Base-by-base conservation (phyloP, 2,797 vertebrate genomes). In the Glossophaga mutica region DNA sequence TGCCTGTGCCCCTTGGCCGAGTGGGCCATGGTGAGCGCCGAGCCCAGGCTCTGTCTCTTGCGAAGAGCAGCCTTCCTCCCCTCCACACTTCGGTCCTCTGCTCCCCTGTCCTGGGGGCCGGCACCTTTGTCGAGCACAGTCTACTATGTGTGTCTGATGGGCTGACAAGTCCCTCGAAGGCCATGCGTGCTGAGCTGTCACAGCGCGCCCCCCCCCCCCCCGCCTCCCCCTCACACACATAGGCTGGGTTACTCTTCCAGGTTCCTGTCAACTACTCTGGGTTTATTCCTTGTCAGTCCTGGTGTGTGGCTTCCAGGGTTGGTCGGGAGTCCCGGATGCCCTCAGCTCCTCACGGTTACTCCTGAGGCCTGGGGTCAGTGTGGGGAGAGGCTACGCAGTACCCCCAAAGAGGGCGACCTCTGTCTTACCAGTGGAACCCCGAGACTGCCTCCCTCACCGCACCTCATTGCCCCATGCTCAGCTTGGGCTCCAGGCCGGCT, bases 341-440 rank as follows among this genome's bases (percentile, higher is more conserved):
- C 70, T 94, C 52, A 42, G 5, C 14, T 42, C 26, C 21, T 94
- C 62, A 5, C 70, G 37, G 46, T 83, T 24, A 77, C 39, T 94
- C 67, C 32, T 65, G 48, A 84, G 82, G 76, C 59, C 48, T 90
- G 29, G 50, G 48, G 50, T 90, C 32, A 71, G 19, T 70, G 62
- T 48, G 18, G 2, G 48, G 7, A 21, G 34, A 34, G 32, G 67
- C 46, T 73, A 70, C 39, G 70, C 1, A 5, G 88, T 48, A 9
- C 32, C 44, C 70, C 62, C 39, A 70, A 48, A 9, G 59, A 44
- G 73, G 34, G 65, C 37, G 87, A 16, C 32, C 9, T 59, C 57
- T 50, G n/a, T 81, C 52, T 67, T 87, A 70, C 42, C 83, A 79
- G 12, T 59, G 4, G 73, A 77, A 59, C 76, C 42, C 91, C 32